These are phyloP conservation scores for Okapia johnstoni DNA, from an alignment of 2,113 vertebrate species.

Conservation along the genomic window DNA sequence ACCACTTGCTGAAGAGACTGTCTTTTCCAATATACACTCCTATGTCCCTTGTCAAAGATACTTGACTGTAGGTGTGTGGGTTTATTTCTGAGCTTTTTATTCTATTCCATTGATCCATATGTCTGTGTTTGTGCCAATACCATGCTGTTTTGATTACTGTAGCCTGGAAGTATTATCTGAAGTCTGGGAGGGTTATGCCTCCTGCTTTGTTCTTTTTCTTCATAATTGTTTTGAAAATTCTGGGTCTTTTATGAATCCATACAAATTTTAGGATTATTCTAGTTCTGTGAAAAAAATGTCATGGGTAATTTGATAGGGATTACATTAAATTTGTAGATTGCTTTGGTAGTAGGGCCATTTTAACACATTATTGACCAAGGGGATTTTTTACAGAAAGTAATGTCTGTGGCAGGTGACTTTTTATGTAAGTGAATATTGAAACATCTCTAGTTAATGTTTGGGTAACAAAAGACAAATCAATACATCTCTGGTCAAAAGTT, in stretches of 20 bases:
- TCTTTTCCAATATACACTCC: background rate
- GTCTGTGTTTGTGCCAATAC: background rate
- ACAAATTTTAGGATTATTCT: background rate
- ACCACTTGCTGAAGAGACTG: background rate
- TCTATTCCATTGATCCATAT: background rate
- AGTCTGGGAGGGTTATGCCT: background rate
- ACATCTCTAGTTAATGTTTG: background rate
- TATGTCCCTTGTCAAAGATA: background rate
- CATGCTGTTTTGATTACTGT: background rate
- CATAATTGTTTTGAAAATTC: background rate
- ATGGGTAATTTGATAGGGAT: background rate
- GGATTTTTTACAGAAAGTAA: background rate
- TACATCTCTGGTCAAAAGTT: background rate
- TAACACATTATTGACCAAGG: background rate
- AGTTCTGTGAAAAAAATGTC: background rate
- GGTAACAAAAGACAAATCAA: background rate
- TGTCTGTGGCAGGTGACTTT: background rate
- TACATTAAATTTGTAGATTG: background rate
- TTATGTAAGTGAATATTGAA: background rate
- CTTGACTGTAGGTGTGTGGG: background rate
- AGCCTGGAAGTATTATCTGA: background rate
- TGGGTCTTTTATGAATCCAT: background rate
- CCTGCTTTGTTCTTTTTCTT: background rate
- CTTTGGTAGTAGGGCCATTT: background rate
- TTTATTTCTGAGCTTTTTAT: background rate